Evolutionary conservation across 2,797 vertebrate species (phyloP), one percentile per base, ranked within the genome.

Genomic region (Dryobates pubescens): DNA sequence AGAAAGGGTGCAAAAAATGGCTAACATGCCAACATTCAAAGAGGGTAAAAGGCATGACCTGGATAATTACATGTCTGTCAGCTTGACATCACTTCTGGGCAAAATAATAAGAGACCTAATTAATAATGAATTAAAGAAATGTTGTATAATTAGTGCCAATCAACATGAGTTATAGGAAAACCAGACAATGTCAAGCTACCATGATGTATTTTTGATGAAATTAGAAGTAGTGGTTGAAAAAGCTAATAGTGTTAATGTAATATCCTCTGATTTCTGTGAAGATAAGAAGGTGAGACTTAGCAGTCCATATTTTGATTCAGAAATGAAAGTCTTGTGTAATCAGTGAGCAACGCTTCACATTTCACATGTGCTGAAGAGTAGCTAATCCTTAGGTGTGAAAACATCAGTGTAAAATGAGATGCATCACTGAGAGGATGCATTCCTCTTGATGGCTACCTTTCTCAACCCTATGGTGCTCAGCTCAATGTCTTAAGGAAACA

Each of bases 131-230:
- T 96, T 95, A 95, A 94, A 92, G 73, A 92, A 81, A 43, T 94
- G 89, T 92, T 93, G 56, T 88, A 63, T 96, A 95, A 96, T 96
- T 95, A 96, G 85, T 93, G 93, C 87, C 87, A 96, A 96, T 96
- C 95, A 94, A 94, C 85, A 69, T 88, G 79, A 94, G 76, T 95
- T 93, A 83, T 80, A 92, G 76, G 67, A 91, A 95, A 92, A 81
- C 17, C 36, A 83, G 70, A 78, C 79, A 82, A 70, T 85, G 73
- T 86, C 89, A 86, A 92, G 82, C 75, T 78, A 89, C 73, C 80
- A 24, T 90, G 92, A 72, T 87, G 41, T 85, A 82, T 90, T 95
- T 95, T 94, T 89, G 69, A 94, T 94, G 90, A 94, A 87, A 94
- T 89, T 87, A 89, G 83, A 64, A 84, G 64, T 86, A 88, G 41